A percentile compares a stretch with the other conserved stretches of the same genome.
These are phyloP conservation scores for Potamilus streckersoni DNA, from an alignment of 1,140 invertebrate species.

Conservation along the genomic window DNA sequence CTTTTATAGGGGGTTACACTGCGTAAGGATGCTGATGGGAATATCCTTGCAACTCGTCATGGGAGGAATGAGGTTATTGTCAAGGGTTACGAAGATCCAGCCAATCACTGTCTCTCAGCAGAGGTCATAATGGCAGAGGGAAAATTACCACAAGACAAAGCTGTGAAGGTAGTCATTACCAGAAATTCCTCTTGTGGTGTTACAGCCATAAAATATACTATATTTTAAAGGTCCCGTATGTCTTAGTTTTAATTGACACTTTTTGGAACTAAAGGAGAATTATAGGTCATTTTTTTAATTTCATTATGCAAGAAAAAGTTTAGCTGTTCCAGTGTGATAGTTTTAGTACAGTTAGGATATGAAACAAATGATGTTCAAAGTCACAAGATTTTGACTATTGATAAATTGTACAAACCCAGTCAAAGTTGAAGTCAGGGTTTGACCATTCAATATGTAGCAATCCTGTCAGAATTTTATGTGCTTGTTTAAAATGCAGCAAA, in stretches of 20 bases:
- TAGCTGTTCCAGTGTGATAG: too few relatives aligned
- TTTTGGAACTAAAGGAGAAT: background rate
- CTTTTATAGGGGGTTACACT: slow-evolving; percentile 32
- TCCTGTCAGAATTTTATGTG: too few relatives aligned
- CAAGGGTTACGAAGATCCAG: slow-evolving; percentile 36
- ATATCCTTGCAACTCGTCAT: slow-evolving; percentile 30
- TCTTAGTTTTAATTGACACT: background rate
- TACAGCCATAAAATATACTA: background rate
- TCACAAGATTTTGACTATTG: too few relatives aligned
- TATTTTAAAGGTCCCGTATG: too few relatives aligned
- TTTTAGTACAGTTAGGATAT: too few relatives aligned
- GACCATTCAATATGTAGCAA: too few relatives aligned
- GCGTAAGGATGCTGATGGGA: slow-evolving; percentile 36
- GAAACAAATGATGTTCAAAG: too few relatives aligned
- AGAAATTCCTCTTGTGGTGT: background rate
- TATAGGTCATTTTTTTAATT: background rate
- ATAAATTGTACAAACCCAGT: too few relatives aligned
- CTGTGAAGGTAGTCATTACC: slow-evolving; percentile 36
- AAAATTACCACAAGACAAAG: slow-evolving; percentile 23
- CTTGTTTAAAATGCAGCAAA: too few relatives aligned
- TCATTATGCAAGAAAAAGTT: too few relatives aligned
- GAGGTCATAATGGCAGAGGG: slow-evolving; percentile 44
- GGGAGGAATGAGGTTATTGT: slow-evolving; percentile 38
- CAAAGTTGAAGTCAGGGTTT: too few relatives aligned
- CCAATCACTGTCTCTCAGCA: slow-evolving; percentile 42